Evolutionary conservation across 2,888 invertebrate genomes (phyloP).

Genomic region (Acleris emargana): DNA sequence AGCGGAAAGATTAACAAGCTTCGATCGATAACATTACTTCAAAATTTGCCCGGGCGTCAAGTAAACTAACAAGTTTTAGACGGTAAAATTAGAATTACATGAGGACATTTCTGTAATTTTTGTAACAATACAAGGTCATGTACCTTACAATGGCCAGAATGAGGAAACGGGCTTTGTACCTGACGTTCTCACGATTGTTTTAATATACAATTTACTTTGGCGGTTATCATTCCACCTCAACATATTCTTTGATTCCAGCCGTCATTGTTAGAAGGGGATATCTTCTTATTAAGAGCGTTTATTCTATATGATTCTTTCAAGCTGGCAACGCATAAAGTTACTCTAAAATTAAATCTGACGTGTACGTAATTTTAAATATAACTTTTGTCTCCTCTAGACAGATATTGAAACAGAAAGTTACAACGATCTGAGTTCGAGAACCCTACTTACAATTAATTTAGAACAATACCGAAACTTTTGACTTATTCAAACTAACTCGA

Average conservation of each 20-base stretch:
- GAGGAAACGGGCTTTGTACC: constrained; percentile 28
- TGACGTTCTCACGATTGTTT: constrained; percentile 28
- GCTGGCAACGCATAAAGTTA: too few species aligned
- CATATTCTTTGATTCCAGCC: background rate
- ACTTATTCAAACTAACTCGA: too few species aligned
- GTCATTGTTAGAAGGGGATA: background rate
- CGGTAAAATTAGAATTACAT: background rate
- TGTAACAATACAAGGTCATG: constrained; percentile 25
- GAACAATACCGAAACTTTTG: too few species aligned
- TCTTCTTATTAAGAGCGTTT: too few species aligned
- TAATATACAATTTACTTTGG: constrained; percentile 23
- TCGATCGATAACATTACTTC: background rate
- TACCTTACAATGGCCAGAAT: constrained; percentile 22
- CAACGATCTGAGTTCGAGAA: background rate
- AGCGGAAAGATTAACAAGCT: constrained; percentile 9
- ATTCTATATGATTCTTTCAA: too few species aligned
- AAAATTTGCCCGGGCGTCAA: background rate
- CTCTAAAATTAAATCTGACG: too few species aligned
- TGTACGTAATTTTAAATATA: too few species aligned
- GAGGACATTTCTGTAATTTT: constrained; percentile 1
- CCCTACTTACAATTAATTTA: constrained; percentile 2
- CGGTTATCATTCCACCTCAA: constrained; percentile 19
- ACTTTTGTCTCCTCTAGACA: too few species aligned
- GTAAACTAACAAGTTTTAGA: background rate
- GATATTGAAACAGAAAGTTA: too few species aligned